Conservation (phyloP, 2,797 vertebrate genomes). For the Monodelphis domestica region DNA sequence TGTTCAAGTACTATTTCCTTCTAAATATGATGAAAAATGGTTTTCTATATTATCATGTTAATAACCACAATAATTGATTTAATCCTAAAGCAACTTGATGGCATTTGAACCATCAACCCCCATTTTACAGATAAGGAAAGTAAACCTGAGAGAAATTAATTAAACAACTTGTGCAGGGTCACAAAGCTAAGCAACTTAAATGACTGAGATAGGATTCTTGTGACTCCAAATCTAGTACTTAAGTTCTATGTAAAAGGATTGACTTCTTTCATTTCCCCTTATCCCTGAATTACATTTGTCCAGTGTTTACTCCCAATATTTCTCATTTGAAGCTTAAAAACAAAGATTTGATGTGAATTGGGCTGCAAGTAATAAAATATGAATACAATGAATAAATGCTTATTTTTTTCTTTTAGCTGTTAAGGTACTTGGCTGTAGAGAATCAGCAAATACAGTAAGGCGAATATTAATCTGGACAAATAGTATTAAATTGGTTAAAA, state of each 20-base stretch:
- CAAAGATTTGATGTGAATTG: too few species aligned
- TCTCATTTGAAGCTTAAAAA: neutral
- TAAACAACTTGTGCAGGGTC: neutral
- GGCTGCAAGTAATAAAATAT: rapidly evolving
- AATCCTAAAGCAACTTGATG: neutral
- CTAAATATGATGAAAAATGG: neutral
- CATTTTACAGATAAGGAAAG: neutral
- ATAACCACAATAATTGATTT: neutral
- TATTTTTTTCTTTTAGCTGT: neutral
- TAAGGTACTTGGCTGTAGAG: neutral
- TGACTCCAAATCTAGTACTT: neutral
- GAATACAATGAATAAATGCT: neutral
- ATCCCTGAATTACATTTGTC: neutral
- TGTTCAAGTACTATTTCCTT: neutral
- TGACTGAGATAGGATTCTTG: neutral
- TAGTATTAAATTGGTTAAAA: neutral
- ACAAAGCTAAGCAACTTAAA: neutral
- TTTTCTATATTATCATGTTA: neutral
- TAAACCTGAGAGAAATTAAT: neutral
- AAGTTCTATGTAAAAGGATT: neutral
- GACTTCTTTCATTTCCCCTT: neutral
- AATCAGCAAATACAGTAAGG: too few species aligned
- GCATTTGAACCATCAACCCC: neutral
- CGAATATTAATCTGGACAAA: rapidly evolving
- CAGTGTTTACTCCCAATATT: neutral